Percentiles rank a stretch among this genome's conserved stretches.
Conservation (phyloP, 2,113 vertebrate genomes). For the Apistogramma diplotaenia region DNA sequence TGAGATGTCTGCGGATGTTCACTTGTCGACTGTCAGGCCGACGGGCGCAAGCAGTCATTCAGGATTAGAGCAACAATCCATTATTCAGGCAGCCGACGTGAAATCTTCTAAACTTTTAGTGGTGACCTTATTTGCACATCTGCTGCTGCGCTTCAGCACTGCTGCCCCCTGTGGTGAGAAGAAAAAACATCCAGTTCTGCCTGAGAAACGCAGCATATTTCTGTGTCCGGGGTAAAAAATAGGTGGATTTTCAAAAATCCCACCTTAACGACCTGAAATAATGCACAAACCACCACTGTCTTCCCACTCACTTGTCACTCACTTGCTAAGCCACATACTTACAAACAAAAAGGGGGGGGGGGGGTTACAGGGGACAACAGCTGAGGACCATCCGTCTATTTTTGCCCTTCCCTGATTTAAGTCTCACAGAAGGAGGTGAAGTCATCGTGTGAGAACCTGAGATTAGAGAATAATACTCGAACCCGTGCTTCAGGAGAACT, state of each 20-base stretch:
- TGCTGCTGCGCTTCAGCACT: constrained; percentile 24
- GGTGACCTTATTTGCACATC: constrained; percentile 50
- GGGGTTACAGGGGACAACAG: constrained; percentile 51
- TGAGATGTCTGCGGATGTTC: constrained; percentile 25
- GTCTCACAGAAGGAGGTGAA: constrained; percentile 40
- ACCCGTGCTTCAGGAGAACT: neutral
- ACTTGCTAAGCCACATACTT: neutral
- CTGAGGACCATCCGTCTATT: constrained; percentile 63
- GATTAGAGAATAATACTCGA: neutral
- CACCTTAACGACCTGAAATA: neutral
- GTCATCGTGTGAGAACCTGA: constrained; percentile 18
- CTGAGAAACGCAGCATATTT: neutral
- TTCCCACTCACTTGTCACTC: neutral
- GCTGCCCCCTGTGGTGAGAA: neutral
- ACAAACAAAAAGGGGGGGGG: neutral
- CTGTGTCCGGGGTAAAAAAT: neutral
- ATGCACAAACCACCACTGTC: neutral
- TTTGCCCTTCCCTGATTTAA: constrained; percentile 36
- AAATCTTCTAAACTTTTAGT: constrained; percentile 12
- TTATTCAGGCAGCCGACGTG: constrained; percentile 41
- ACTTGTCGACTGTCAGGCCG: constrained; percentile 24
- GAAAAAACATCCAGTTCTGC: neutral
- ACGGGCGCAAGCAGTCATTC: constrained; percentile 30
- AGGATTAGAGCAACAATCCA: constrained; percentile 40
- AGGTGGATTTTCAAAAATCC: neutral